Evolutionary conservation across 1,140 invertebrate genomes (phyloP).

Genomic region (Neotoxoptera formosana): DNA sequence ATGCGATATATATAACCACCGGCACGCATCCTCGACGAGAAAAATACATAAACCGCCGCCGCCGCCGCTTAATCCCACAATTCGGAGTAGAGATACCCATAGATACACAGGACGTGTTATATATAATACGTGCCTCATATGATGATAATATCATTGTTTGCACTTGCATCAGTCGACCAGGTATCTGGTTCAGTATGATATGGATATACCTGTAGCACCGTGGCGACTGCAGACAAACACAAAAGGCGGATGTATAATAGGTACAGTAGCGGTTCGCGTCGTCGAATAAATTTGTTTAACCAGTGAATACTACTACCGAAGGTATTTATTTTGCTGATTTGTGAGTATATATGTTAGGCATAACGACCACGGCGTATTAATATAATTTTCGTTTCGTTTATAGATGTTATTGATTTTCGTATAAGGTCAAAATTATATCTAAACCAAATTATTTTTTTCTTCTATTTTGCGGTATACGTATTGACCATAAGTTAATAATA

Average conservation of each 20-base stretch:
- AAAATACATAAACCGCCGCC: too few species aligned
- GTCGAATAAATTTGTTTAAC: neutral
- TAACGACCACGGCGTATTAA: too few species aligned
- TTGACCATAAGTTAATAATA: neutral
- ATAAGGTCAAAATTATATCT: neutral
- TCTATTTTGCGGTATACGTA: neutral
- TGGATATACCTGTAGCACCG: neutral
- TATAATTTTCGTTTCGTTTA: neutral
- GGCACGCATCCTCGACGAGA: neutral
- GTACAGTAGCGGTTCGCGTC: neutral
- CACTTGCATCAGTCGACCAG: neutral
- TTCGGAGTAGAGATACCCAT: neutral
- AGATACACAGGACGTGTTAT: neutral
- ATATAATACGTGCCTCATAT: neutral
- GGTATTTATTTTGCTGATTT: neutral
- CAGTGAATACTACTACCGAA: neutral
- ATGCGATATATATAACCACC: neutral
- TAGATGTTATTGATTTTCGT: neutral
- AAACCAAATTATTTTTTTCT: neutral
- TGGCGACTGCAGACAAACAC: neutral
- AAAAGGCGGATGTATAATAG: neutral
- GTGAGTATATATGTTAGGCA: neutral
- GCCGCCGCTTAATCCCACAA: neutral
- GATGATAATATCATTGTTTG: slow-evolving; percentile 18
- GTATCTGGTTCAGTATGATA: neutral